Conservation (phyloP, 2,888 invertebrate genomes). For the Cynaeus angustus region DNA sequence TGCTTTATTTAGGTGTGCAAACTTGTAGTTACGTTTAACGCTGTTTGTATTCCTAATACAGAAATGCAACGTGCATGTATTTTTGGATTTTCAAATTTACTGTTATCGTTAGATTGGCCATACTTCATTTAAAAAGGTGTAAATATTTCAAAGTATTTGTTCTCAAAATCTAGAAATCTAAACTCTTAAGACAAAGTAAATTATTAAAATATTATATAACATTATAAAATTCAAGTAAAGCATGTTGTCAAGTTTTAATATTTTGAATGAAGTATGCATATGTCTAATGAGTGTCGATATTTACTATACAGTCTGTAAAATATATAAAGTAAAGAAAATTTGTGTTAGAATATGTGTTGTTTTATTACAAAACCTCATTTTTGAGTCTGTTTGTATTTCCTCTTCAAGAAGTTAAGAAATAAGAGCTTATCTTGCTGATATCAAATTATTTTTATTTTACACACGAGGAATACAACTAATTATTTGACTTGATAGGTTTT, state of each 20-base stretch:
- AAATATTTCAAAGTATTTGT: no score
- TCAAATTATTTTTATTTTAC: no score
- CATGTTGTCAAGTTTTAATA: no score
- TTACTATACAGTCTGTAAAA: constrained; percentile 56
- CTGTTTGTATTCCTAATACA: constrained; percentile 36
- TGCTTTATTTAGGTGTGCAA: constrained; percentile 49
- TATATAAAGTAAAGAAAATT: constrained; percentile 51
- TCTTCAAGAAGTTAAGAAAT: no score
- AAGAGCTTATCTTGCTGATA: no score
- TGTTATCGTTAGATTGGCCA: constrained; percentile 13
- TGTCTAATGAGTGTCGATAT: constrained; percentile 43
- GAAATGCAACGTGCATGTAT: constrained; percentile 51
- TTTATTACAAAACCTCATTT: neutral
- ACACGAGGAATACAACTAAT: no score
- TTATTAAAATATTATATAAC: neutral
- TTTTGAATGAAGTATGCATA: constrained; percentile 13
- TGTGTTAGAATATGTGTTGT: constrained; percentile 12
- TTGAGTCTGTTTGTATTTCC: no score
- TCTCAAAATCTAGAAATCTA: no score
- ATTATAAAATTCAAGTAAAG: no score
- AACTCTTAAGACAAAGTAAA: neutral
- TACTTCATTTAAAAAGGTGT: constrained; percentile 7
- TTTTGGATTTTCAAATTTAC: constrained; percentile 56
- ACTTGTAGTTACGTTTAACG: constrained; percentile 33
- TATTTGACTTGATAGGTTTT: no score